Evolutionary conservation across 2,797 vertebrate genomes (phyloP).

Genomic region (Mormyrops boulengeri): DNA sequence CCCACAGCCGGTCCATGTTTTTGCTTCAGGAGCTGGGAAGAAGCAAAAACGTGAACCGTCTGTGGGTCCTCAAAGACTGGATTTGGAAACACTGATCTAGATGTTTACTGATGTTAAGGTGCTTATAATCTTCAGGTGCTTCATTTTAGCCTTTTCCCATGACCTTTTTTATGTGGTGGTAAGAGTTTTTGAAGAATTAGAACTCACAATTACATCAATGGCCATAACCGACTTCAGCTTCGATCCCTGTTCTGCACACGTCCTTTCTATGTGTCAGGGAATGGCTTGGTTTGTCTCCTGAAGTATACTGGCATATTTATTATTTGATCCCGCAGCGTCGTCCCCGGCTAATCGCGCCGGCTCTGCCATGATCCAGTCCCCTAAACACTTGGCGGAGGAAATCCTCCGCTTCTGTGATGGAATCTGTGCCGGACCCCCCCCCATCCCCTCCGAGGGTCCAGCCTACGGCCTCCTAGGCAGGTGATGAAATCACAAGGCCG

Average conservation of each 20-base stretch:
- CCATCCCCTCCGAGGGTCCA: background rate
- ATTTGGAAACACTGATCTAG: background rate
- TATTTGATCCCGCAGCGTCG: background rate
- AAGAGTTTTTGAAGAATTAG: background rate
- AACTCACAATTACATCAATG: background rate
- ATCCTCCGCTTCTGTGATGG: slow-evolving; percentile 27
- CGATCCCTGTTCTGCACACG: slow-evolving; percentile 16
- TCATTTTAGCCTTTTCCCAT: background rate
- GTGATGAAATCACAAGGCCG: background rate
- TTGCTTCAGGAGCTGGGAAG: background rate
- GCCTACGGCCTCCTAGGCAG: background rate
- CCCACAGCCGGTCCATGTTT: background rate
- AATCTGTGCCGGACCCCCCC: slow-evolving; percentile 4
- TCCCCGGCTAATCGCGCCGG: slow-evolving; percentile 27
- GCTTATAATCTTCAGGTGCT: background rate
- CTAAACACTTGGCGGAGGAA: slow-evolving; percentile 23
- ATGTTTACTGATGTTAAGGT: background rate
- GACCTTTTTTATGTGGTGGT: no score
- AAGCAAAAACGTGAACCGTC: background rate
- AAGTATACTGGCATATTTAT: background rate
- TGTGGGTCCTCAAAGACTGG: no score
- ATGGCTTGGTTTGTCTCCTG: slow-evolving; percentile 26
- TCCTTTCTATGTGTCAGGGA: slow-evolving; percentile 17
- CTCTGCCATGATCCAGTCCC: slow-evolving; percentile 25
- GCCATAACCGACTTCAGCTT: background rate